A percentile compares a stretch with the other conserved stretches of the same genome.
These are phyloP conservation scores for Helarctos malayanus DNA, from an alignment of 2,797 vertebrate species.

Conservation along the genomic window DNA sequence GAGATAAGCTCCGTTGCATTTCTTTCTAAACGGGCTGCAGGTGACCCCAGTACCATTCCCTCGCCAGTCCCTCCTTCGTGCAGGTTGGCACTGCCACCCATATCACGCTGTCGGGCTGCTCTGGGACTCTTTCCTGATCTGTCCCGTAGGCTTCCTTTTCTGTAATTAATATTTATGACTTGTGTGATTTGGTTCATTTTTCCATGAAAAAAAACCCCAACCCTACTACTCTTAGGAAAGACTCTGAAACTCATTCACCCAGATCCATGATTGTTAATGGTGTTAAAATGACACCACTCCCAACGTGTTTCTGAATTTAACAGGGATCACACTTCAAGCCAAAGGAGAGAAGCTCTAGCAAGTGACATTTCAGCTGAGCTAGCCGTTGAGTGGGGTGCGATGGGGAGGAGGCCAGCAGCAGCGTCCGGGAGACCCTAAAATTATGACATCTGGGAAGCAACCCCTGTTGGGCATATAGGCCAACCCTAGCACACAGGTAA, in stretches of 20 bases:
- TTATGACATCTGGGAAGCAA: background rate
- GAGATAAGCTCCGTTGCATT: background rate
- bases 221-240: background rate
- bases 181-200: background rate
- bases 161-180: background rate
- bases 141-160: background rate
- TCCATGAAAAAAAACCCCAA: background rate
- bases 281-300: background rate
- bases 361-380: background rate
- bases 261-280: background rate
- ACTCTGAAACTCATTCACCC: background rate
- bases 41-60: background rate
- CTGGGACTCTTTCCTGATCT: background rate
- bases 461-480: background rate
- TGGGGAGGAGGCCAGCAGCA: background rate
- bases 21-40: background rate
- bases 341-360: background rate
- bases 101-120: background rate
- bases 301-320: background rate
- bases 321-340: background rate
- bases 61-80: background rate
- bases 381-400: background rate
- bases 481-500: background rate
- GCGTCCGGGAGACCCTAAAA: background rate
- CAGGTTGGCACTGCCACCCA: accelerated